Conservation (phyloP, 2,888 invertebrate species). For the Cephus runcator region DNA sequence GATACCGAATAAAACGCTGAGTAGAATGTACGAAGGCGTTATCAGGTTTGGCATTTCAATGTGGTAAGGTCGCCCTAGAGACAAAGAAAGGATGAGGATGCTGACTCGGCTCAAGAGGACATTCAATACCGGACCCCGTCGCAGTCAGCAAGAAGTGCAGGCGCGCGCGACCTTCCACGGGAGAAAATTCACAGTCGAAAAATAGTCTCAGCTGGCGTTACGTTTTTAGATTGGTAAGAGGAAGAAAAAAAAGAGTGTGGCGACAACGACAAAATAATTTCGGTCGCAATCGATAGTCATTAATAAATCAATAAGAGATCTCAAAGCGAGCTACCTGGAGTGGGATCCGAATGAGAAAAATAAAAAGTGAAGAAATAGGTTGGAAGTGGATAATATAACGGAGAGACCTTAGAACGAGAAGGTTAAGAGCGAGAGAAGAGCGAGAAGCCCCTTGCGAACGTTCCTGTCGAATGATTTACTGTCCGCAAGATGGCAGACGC, state of each 20-base stretch:
- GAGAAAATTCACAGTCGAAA: neutral
- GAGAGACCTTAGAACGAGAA: neutral
- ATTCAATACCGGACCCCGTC: neutral
- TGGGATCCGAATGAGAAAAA: neutral
- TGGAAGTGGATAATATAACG: neutral
- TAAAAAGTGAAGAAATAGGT: neutral
- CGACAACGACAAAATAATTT: neutral
- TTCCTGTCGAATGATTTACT: conserved; percentile 16
- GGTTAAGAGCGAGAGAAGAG: neutral
- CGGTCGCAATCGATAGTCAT: neutral
- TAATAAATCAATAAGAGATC: neutral
- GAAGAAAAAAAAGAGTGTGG: neutral
- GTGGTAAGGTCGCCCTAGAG: neutral
- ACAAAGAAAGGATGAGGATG: neutral
- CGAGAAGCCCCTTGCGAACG: neutral
- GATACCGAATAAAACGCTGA: neutral
- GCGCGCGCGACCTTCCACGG: neutral
- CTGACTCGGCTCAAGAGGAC: neutral
- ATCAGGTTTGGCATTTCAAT: neutral
- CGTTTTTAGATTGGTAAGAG: neutral
- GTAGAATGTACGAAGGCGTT: neutral
- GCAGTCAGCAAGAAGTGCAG: neutral
- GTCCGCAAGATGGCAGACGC: conserved; percentile 16
- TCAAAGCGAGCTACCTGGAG: neutral
- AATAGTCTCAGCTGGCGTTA: neutral